A percentile compares a stretch with the other conserved stretches of the same genome.
Conservation (phyloP, 2,888 invertebrate species). For the Polietes domitor region DNA sequence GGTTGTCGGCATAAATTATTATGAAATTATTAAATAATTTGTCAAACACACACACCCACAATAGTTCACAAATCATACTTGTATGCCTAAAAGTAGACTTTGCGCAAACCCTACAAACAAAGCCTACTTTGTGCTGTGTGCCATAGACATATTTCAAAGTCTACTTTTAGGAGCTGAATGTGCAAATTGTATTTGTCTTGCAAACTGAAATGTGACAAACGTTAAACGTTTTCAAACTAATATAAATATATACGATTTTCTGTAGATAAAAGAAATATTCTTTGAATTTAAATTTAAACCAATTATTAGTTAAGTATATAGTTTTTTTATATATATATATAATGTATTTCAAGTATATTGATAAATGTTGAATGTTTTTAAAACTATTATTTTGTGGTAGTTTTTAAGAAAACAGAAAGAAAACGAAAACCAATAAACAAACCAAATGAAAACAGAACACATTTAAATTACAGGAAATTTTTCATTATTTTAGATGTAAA, state of each 20-base stretch:
- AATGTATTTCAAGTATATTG: slow-evolving; percentile 21
- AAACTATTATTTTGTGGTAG: slow-evolving; percentile 45
- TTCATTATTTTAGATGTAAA: slow-evolving; percentile 23
- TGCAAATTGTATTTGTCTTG: slow-evolving; percentile 4
- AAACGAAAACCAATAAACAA: slow-evolving; percentile 2
- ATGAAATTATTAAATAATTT: background rate
- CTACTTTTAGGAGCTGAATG: slow-evolving; percentile 6
- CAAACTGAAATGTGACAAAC: slow-evolving; percentile 21
- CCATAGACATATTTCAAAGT: background rate
- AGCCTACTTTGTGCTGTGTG: background rate
- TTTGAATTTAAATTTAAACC: background rate
- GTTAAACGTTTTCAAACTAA: slow-evolving; percentile 25
- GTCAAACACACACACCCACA: background rate
- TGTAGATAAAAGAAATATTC: slow-evolving; percentile 15
- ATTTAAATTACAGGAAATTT: slow-evolving; percentile 32
- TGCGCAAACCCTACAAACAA: background rate
- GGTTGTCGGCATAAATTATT: background rate
- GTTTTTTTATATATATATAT: background rate
- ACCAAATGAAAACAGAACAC: slow-evolving; percentile 18
- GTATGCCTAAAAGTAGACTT: slow-evolving; percentile 6
- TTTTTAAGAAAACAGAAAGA: slow-evolving; percentile 23
- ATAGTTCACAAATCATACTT: background rate
- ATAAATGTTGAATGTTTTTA: slow-evolving; percentile 54
- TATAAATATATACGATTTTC: slow-evolving; percentile 6
- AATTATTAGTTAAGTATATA: background rate